phyloP scores from a whole-genome alignment of 2,113 vertebrate species.

The Bettongia penicillata region DNA sequence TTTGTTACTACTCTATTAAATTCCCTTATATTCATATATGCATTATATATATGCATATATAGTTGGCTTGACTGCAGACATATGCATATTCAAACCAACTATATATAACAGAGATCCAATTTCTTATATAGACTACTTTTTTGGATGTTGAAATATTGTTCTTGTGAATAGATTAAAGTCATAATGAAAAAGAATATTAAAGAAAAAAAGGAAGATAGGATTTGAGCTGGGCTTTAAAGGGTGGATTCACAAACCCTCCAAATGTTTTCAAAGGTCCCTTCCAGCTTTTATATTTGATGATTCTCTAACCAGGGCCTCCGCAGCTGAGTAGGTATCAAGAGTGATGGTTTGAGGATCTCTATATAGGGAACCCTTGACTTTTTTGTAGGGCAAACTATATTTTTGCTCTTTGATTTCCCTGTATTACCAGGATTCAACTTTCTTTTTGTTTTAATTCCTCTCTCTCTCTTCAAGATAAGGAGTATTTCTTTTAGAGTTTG shows the following conservation, averaged over 20 bases:
- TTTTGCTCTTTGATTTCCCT: not conserved
- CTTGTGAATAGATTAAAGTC: not conserved
- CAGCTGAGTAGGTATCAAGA: not conserved
- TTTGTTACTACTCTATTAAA: not conserved
- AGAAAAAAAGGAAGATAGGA: not conserved
- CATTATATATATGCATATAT: not conserved
- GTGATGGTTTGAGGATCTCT: not conserved
- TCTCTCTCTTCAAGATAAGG: not conserved
- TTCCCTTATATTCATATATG: not conserved
- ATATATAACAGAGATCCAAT: not conserved
- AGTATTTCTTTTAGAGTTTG: not conserved
- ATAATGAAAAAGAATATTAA: not conserved
- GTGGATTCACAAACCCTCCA: not conserved
- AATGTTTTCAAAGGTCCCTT: not conserved
- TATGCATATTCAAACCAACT: not conserved
- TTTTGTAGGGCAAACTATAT: not conserved
- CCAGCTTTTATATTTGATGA: not conserved
- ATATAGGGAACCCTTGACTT: not conserved
- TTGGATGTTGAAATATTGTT: not conserved
- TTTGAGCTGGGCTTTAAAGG: not conserved
- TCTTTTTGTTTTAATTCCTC: not conserved
- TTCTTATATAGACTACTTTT: not conserved
- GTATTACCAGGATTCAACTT: constrained; percentile 15
- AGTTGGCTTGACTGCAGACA: not conserved
- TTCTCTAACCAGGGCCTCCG: not conserved